Conservation (phyloP, 2,113 vertebrate genomes). For the Petrocephalus zakoni region DNA sequence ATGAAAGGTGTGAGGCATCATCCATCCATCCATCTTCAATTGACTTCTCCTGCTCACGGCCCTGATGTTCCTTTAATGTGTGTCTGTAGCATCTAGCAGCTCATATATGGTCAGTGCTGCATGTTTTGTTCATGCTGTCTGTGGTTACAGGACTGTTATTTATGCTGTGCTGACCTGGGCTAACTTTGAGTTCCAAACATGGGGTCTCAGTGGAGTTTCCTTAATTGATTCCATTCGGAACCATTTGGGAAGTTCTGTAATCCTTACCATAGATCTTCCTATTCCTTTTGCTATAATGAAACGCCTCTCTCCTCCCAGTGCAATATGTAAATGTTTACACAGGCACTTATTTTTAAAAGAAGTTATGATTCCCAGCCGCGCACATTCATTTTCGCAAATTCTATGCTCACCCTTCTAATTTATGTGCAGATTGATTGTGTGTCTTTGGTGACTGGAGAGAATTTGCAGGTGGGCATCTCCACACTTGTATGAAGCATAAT, state of each 20-base stretch:
- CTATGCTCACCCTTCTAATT: constrained; percentile 2
- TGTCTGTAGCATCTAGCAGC: background rate
- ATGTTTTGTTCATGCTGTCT: background rate
- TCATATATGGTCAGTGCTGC: background rate
- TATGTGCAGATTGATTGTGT: background rate
- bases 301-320: background rate
- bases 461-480: background rate
- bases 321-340: constrained; percentile 17
- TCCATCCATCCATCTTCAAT: background rate
- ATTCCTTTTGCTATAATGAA: no score
- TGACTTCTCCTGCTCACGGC: background rate
- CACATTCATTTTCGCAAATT: background rate
- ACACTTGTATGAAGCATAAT: background rate
- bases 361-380: background rate
- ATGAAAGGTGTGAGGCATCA: background rate
- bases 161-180: background rate
- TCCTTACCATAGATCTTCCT: background rate
- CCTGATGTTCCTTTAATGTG: background rate
- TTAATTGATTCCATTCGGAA: constrained; percentile 3
- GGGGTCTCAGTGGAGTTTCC: background rate
- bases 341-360: background rate
- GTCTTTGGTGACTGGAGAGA: background rate
- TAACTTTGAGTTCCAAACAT: background rate
- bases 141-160: background rate
- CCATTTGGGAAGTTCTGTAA: background rate